phyloP scores from a whole-genome alignment of 1,140 invertebrate genomes.

The Calephelis nemesis region DNA sequence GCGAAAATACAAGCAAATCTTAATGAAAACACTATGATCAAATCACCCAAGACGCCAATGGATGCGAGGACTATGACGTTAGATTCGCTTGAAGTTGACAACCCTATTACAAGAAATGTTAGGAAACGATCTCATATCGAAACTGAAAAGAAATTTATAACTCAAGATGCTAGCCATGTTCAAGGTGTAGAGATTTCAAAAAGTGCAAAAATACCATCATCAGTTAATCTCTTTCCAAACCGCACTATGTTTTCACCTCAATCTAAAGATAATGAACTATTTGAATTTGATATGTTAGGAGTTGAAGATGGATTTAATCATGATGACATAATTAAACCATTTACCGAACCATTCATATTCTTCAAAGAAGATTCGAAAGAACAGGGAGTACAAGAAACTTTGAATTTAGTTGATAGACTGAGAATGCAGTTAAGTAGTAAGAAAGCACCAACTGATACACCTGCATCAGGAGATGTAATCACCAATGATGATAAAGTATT shows the following conservation, averaged over 20 bases:
- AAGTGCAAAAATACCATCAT: conserved; percentile 66
- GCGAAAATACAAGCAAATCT: conserved; percentile 72
- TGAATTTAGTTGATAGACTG: conserved; percentile 89
- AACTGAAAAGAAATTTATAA: conserved; percentile 77
- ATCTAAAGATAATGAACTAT: conserved; percentile 83
- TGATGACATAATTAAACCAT: conserved; percentile 81
- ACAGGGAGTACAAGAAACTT: conserved; percentile 85
- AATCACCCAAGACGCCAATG: conserved; percentile 70
- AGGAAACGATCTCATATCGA: conserved; percentile 47
- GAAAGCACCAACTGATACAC: conserved; percentile 52
- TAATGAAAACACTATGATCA: conserved; percentile 74
- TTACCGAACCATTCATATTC: conserved; percentile 83
- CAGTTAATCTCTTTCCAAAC: conserved; percentile 71
- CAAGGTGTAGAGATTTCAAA: conserved; percentile 70
- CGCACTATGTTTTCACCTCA: conserved; percentile 87
- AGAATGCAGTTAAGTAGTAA: conserved; percentile 79
- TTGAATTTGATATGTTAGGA: conserved; percentile 84
- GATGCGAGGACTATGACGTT: conserved; percentile 57
- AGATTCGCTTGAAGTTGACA: conserved; percentile 59
- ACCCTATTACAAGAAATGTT: conserved; percentile 48
- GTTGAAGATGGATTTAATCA: conserved; percentile 84
- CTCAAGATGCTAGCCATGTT: conserved; percentile 64
- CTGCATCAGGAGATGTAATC: conserved; percentile 41
- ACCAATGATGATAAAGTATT: conserved; percentile 39
- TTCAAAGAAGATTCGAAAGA: conserved; percentile 88